Evolutionary conservation across 2,797 vertebrate species (phyloP).

Genomic region (Sebastolobus alascanus): DNA sequence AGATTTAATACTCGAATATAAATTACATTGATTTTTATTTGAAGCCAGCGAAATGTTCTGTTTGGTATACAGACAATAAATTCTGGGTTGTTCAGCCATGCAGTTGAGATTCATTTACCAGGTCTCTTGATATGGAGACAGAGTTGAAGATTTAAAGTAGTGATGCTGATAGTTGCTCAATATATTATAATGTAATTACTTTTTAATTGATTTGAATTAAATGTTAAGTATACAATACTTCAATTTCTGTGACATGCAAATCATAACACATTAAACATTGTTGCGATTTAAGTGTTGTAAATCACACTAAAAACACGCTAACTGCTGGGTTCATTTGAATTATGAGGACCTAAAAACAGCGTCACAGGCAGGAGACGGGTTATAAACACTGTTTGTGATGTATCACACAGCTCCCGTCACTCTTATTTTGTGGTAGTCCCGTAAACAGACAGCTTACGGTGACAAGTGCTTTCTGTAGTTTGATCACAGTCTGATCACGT

Average conservation of each 20-base stretch:
- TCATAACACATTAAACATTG: neutral
- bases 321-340: neutral
- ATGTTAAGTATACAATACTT: neutral
- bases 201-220: neutral
- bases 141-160: neutral
- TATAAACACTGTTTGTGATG: neutral
- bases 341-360: neutral
- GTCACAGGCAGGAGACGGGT: neutral
- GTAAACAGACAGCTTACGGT: neutral
- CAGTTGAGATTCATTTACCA: neutral
- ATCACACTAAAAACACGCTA: neutral
- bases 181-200: neutral
- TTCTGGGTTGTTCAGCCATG: neutral
- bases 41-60: neutral
- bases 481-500: conserved; percentile 29
- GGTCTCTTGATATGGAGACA: neutral
- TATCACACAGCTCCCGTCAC: neutral
- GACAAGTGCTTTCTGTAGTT: neutral
- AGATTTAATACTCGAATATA: neutral
- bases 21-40: neutral
- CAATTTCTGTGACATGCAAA: neutral
- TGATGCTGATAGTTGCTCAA: neutral
- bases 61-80: neutral
- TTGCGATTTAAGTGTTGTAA: neutral
- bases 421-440: neutral